phyloP scores from a whole-genome alignment of 2,797 vertebrate genomes.

The Bradypodion pumilum region DNA sequence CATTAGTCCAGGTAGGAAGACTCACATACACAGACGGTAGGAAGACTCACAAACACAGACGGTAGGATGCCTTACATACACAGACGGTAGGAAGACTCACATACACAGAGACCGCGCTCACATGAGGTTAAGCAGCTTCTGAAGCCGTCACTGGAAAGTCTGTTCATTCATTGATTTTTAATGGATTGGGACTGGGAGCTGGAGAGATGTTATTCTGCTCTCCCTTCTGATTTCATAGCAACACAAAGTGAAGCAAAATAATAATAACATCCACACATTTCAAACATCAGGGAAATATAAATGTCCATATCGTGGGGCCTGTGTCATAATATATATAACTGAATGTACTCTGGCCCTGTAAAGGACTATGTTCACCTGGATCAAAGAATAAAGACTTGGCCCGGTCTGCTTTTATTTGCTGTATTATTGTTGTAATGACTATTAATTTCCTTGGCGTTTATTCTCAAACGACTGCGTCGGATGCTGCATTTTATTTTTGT shows the following conservation, averaged over 20 bases:
- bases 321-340: not conserved
- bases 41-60: too few relatives aligned
- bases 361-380: too few relatives aligned
- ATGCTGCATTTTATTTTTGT: not conserved
- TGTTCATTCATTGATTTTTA: conserved; percentile 28
- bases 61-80: too few relatives aligned
- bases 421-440: not conserved
- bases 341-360: too few relatives aligned
- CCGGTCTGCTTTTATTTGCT: not conserved
- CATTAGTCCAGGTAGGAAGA: conserved; percentile 20
- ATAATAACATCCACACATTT: not conserved
- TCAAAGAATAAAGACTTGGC: not conserved
- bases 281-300: not conserved
- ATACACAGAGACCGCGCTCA: conserved; percentile 28
- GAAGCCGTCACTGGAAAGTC: conserved; percentile 38
- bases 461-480: not conserved
- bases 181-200: not conserved
- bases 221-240: not conserved
- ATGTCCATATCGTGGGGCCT: not conserved
- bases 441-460: not conserved
- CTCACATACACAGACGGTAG: conserved; percentile 4
- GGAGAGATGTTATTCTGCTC: not conserved
- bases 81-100: too few relatives aligned
- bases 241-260: not conserved
- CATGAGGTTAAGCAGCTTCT: conserved; percentile 47